Evolutionary conservation across 2,888 invertebrate genomes (phyloP).

Genomic region (Ophion obscuratus): DNA sequence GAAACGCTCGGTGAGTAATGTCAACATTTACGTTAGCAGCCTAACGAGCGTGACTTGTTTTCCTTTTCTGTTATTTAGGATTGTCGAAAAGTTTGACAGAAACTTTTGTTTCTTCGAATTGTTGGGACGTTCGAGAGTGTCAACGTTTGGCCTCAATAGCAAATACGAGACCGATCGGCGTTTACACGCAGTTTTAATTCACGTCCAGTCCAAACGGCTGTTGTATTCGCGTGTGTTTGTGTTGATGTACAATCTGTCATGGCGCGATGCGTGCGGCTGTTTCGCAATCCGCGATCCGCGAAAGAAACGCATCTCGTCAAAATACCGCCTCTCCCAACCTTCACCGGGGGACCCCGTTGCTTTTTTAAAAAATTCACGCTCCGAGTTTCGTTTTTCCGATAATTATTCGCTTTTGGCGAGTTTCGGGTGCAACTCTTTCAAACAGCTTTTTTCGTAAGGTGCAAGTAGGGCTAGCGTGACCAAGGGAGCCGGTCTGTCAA

Average conservation of each 20-base stretch:
- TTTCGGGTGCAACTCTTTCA: slow-evolving; percentile 3
- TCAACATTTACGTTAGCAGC: slow-evolving; percentile 2
- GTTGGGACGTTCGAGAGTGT: background rate
- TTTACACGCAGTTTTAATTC: slow-evolving; percentile 20
- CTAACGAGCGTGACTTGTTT: background rate
- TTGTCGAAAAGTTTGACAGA: background rate
- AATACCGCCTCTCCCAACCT: background rate
- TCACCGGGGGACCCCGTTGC: background rate
- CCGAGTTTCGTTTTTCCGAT: background rate
- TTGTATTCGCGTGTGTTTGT: slow-evolving; percentile 67
- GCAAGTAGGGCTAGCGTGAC: slow-evolving; percentile 36
- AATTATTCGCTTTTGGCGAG: background rate
- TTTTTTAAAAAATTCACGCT: background rate
- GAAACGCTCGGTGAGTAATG: slow-evolving; percentile 13
- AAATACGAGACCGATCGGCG: background rate
- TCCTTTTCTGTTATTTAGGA: background rate
- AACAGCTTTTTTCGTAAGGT: slow-evolving; percentile 14
- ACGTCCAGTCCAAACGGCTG: slow-evolving; percentile 63
- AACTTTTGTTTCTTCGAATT: background rate
- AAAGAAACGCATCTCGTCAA: slow-evolving; percentile 16
- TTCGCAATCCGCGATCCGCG: slow-evolving; percentile 22
- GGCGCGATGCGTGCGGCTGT: slow-evolving; percentile 75
- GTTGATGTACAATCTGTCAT: slow-evolving; percentile 78
- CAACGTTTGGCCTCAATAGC: too few relatives aligned
- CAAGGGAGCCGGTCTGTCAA: slow-evolving; percentile 15